A percentile compares a stretch with the other conserved stretches of the same genome.
These are phyloP conservation scores for Cervus canadensis DNA, from an alignment of 2,113 vertebrate species.

Conservation along the genomic window DNA sequence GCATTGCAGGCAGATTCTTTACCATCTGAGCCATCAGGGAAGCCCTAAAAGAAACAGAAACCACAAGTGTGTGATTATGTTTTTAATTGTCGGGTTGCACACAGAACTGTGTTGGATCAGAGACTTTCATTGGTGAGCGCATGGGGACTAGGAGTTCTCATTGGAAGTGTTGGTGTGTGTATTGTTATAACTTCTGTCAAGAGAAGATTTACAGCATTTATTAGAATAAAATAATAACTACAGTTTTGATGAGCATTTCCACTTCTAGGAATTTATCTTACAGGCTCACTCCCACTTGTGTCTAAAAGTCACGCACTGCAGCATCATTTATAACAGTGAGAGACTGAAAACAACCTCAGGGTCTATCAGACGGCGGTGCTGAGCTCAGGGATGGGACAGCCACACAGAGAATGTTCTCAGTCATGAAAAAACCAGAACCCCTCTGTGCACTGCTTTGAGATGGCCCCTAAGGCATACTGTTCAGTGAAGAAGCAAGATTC, in stretches of 20 bases:
- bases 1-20: background rate
- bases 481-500: background rate
- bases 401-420: background rate
- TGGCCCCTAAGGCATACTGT: background rate
- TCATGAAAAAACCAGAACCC: background rate
- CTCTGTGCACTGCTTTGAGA: background rate
- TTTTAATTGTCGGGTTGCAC: background rate
- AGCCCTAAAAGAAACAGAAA: background rate
- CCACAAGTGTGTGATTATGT: background rate
- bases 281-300: accelerated
- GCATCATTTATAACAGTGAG: background rate
- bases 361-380: background rate
- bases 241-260: background rate
- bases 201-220: background rate
- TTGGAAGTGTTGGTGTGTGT: no score
- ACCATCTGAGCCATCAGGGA: background rate
- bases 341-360: background rate
- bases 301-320: background rate
- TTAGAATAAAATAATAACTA: background rate
- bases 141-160: background rate
- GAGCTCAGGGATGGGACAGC: accelerated
- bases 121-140: background rate
- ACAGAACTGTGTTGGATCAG: background rate
- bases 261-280: background rate
- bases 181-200: background rate